These are phyloP conservation scores for Manduca sexta DNA, from an alignment of 1,140 invertebrate genomes.

Conservation along the genomic window DNA sequence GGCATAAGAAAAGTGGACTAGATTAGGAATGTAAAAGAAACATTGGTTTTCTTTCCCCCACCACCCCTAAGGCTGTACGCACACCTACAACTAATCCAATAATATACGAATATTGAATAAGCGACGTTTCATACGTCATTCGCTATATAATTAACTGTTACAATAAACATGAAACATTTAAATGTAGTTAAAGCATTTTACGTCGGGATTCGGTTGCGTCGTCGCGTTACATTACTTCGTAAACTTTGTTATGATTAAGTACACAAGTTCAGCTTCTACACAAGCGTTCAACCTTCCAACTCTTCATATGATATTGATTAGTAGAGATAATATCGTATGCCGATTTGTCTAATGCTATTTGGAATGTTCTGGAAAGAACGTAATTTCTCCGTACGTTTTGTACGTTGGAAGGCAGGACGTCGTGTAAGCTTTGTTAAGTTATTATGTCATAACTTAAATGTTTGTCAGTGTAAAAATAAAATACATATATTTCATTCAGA, in stretches of 20 bases:
- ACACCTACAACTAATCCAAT: slow-evolving; percentile 29
- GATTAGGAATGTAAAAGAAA: neutral
- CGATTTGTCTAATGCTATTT: too few relatives aligned
- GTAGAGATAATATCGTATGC: too few relatives aligned
- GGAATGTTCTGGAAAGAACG: too few relatives aligned
- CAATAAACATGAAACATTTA: slow-evolving; percentile 64
- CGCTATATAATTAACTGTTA: slow-evolving; percentile 27
- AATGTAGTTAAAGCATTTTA: slow-evolving; percentile 69
- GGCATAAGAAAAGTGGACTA: neutral
- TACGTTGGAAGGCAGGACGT: too few relatives aligned
- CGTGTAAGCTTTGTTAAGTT: too few relatives aligned
- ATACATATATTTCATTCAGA: neutral
- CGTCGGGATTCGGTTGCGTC: slow-evolving; percentile 45
- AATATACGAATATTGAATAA: slow-evolving; percentile 35
- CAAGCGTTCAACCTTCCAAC: too few relatives aligned
- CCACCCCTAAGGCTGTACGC: slow-evolving; percentile 16
- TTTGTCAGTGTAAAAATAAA: neutral
- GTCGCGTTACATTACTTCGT: neutral
- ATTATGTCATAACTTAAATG: too few relatives aligned
- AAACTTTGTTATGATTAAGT: too few relatives aligned
- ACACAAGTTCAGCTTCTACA: too few relatives aligned
- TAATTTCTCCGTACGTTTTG: too few relatives aligned
- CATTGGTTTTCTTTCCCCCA: neutral
- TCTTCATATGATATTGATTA: too few relatives aligned
- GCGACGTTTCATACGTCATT: slow-evolving; percentile 24